phyloP scores from a whole-genome alignment of 2,113 vertebrate genomes.

The Aegithalos caudatus region DNA sequence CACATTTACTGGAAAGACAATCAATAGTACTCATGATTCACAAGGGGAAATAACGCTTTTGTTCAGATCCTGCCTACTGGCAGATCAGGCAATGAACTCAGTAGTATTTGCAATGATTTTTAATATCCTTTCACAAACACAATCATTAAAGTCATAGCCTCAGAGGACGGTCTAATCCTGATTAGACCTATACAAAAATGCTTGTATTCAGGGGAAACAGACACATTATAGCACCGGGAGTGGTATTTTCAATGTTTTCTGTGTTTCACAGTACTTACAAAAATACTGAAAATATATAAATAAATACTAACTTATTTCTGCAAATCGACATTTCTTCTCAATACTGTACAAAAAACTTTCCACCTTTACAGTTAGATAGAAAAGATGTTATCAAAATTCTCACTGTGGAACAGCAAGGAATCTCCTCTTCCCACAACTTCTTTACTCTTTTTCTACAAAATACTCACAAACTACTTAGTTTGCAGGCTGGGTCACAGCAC shows the following conservation, averaged over 20 bases:
- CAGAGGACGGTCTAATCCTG: neutral
- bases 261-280: neutral
- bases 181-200: neutral
- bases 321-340: neutral
- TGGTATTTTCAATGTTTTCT: neutral
- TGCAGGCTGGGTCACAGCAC: neutral
- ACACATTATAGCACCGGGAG: neutral
- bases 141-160: neutral
- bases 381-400: neutral
- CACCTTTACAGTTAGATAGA: neutral
- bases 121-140: slow-evolving; percentile 23
- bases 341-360: neutral
- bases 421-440: neutral
- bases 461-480: neutral
- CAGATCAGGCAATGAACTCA: slow-evolving; percentile 26
- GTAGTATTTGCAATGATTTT: slow-evolving; percentile 2
- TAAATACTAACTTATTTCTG: neutral
- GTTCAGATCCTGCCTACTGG: slow-evolving; percentile 26
- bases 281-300: neutral
- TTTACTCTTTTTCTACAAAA: neutral
- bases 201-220: neutral
- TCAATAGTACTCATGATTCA: slow-evolving; percentile 32
- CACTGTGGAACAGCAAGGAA: neutral
- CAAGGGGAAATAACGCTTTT: neutral
- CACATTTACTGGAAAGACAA: slow-evolving; percentile 34